phyloP scores from a whole-genome alignment of 2,888 invertebrate species.

The Acanthoscelides obtectus region DNA sequence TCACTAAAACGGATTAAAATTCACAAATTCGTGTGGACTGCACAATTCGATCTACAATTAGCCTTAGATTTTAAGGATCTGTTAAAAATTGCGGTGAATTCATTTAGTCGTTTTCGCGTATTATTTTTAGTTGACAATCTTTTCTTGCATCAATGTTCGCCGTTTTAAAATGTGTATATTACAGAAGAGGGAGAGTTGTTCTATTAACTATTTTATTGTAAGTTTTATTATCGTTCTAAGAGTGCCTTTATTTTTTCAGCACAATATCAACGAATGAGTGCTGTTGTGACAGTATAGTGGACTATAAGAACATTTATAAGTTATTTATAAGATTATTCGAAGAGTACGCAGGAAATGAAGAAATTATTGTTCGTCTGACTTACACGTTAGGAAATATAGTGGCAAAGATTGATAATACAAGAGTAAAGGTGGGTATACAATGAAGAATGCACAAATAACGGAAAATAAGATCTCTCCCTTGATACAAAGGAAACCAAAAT shows the following conservation, averaged over 20 bases:
- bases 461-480: background rate
- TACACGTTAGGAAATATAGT: constrained; percentile 84
- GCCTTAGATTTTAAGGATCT: too few relatives aligned
- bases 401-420: constrained; percentile 68
- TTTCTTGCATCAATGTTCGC: too few relatives aligned
- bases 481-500: background rate
- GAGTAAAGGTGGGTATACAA: constrained; percentile 51
- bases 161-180: too few relatives aligned
- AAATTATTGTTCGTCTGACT: constrained; percentile 70
- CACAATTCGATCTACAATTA: too few relatives aligned
- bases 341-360: constrained; percentile 64
- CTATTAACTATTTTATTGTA: too few relatives aligned
- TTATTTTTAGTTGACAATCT: too few relatives aligned
- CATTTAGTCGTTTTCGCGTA: too few relatives aligned
- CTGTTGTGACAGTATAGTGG: constrained; percentile 66
- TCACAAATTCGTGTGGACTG: too few relatives aligned
- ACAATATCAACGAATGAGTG: constrained; percentile 72
- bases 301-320: constrained; percentile 52
- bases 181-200: too few relatives aligned
- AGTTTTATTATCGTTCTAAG: too few relatives aligned
- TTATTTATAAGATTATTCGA: constrained; percentile 60
- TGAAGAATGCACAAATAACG: constrained; percentile 1
- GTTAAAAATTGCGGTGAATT: too few relatives aligned
- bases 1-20: too few relatives aligned
- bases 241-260: constrained; percentile 46